phyloP scores from a whole-genome alignment of 2,113 vertebrate genomes.

The Anser brachyrhynchus region DNA sequence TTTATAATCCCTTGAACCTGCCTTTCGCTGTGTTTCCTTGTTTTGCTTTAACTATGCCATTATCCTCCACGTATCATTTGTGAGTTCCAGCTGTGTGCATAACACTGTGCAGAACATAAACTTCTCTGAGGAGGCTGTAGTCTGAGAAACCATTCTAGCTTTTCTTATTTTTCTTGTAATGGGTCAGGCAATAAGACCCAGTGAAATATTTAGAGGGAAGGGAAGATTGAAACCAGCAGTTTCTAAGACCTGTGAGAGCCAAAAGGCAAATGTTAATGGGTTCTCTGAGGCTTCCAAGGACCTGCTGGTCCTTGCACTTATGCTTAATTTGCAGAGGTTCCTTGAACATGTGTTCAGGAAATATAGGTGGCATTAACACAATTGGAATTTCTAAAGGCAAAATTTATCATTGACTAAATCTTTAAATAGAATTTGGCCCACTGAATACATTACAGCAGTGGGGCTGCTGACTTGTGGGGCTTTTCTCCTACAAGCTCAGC shows the following conservation, averaged over 20 bases:
- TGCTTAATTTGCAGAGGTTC: conserved; percentile 55
- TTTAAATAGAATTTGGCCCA: background rate
- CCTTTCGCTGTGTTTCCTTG: background rate
- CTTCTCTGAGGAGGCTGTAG: conserved; percentile 4
- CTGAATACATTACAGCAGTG: background rate
- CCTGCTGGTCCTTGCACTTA: conserved; percentile 54
- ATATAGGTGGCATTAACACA: conserved; percentile 34
- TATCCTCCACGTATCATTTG: conserved; percentile 47
- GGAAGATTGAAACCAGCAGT: conserved; percentile 47
- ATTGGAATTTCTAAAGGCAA: conserved; percentile 8
- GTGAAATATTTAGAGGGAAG: conserved; percentile 56
- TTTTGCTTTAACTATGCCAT: conserved; percentile 44
- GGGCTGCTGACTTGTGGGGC: background rate
- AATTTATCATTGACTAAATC: conserved; percentile 28
- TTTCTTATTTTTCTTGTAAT: conserved; percentile 51
- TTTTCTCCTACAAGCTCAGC: background rate
- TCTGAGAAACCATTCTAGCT: conserved; percentile 55
- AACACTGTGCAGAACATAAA: conserved; percentile 53
- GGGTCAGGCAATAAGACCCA: conserved; percentile 42
- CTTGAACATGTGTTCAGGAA: conserved; percentile 57
- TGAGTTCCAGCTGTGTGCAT: conserved; percentile 58
- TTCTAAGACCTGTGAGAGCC: conserved; percentile 29
- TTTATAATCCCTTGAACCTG: conserved; percentile 47
- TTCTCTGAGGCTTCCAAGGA: conserved; percentile 65
- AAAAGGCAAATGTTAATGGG: conserved; percentile 64